These are phyloP conservation scores for Rattus rattus DNA, from an alignment of 2,113 vertebrate species.

Conservation along the genomic window DNA sequence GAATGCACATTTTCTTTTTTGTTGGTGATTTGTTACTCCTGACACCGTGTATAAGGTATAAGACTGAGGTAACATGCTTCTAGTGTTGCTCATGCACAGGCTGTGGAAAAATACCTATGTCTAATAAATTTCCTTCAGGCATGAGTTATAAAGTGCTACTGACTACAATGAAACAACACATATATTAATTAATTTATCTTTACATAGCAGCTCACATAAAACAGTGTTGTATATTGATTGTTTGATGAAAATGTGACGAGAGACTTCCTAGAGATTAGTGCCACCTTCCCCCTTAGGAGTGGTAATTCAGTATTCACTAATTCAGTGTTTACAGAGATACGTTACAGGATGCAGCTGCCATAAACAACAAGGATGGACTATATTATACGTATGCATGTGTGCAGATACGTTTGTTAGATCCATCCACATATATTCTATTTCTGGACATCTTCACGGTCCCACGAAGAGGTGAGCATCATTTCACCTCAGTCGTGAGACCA, in stretches of 20 bases:
- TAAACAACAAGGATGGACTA: not conserved
- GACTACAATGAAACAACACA: slow-evolving; percentile 9
- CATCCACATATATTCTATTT: not conserved
- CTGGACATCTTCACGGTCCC: not conserved
- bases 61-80: not conserved
- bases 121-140: not conserved
- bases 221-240: not conserved
- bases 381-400: not conserved
- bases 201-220: slow-evolving; percentile 45
- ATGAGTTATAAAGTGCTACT: not conserved
- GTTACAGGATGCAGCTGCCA: not conserved
- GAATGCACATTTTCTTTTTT: not conserved
- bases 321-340: not conserved
- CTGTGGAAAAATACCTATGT: not conserved
- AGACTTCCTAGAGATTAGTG: not conserved
- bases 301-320: slow-evolving; percentile 22
- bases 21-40: not conserved
- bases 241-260: slow-evolving; percentile 4
- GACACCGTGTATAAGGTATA: not conserved
- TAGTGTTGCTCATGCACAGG: not conserved
- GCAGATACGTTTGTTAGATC: not conserved
- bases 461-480: not conserved
- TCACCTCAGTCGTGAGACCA: not conserved
- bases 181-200: slow-evolving; percentile 38
- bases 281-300: not conserved